These are phyloP conservation scores for Heliothis subflexa DNA, from an alignment of 1,140 invertebrate genomes.

Conservation along the genomic window DNA sequence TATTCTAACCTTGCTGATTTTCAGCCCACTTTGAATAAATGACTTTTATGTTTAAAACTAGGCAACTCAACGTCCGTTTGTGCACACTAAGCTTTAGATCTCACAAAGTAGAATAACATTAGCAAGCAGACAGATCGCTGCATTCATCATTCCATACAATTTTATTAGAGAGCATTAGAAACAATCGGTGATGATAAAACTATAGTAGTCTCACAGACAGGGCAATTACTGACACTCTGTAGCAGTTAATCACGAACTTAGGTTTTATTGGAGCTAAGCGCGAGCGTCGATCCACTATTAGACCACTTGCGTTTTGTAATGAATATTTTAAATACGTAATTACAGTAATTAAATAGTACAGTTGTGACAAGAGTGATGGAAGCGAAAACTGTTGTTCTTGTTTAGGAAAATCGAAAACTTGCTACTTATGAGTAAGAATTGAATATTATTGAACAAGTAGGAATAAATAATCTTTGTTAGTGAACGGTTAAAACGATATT, in stretches of 20 bases:
- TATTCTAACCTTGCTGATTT: too few species aligned
- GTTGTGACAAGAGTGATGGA: too few species aligned
- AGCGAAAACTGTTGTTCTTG: too few species aligned
- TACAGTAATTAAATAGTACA: too few species aligned
- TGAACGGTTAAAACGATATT: too few species aligned
- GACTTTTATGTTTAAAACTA: too few species aligned
- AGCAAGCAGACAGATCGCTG: neutral
- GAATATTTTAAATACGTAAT: too few species aligned
- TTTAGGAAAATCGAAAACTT: too few species aligned
- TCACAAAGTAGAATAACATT: slow-evolving; percentile 4
- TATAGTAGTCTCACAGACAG: slow-evolving; percentile 6
- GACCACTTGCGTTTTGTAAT: neutral
- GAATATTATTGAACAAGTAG: too few species aligned
- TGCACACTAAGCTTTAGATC: slow-evolving; percentile 1
- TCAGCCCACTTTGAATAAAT: too few species aligned
- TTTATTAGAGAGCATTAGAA: slow-evolving; percentile 13
- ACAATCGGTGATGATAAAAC: slow-evolving; percentile 27
- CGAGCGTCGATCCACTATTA: neutral
- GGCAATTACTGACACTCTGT: slow-evolving; percentile 9
- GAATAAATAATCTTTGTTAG: too few species aligned
- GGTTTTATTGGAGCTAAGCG: neutral
- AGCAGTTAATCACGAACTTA: neutral
- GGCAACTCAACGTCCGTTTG: neutral
- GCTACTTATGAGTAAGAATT: too few species aligned
- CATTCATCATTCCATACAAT: slow-evolving; percentile 28